Evolutionary conservation across 1,140 invertebrate genomes (phyloP), one percentile per base, ranked within the genome.

Genomic region (Papilio polyxenes): DNA sequence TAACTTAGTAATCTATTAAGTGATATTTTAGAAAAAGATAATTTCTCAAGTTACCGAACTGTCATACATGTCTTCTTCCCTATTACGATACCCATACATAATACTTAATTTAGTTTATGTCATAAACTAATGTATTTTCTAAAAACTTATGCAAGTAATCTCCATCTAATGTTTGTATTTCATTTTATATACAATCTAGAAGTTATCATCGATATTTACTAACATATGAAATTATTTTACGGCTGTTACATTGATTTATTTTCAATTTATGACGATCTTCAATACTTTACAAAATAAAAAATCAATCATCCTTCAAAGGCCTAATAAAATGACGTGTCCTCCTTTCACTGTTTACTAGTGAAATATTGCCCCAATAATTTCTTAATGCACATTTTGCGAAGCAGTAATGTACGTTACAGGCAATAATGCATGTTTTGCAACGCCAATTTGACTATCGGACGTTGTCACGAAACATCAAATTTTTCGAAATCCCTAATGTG

Each of bases 291-390:
- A 77, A 53, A 76, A 76, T 49, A n/a, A 49, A 31, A 17, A 48
- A 75, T 75, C n/a, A 75, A 49, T 75, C 75, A 75, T 48, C 74
- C 40, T 75, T 23, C 15, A 62, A 79, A 62, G 40, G 53, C 53
- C 20, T 59, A 62, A 44, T 37, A 79, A 31, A 31, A 31, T 51
- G 48, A 65, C 77, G 76, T 83, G 85, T 85, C 83, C 85, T 88
- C 89, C 91, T 91, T 92, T 92, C 90, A 89, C 89, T 85, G 82
- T 82, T 85, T 89, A 88, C 85, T 83, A 87, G 75, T 82, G 82
- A 85, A 84, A 85, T 83, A 84, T 77, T 87, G 88, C 85, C 85
- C 84, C 82, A 88, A 83, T 87, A 86, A 89, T 89, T 92, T 88
- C 86, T 88, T 86, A 91, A 89, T 81, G 81, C 49, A 82, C 80